Evolutionary conservation across 2,888 invertebrate species (phyloP).

Genomic region (Scaptomyza caliginosa): DNA sequence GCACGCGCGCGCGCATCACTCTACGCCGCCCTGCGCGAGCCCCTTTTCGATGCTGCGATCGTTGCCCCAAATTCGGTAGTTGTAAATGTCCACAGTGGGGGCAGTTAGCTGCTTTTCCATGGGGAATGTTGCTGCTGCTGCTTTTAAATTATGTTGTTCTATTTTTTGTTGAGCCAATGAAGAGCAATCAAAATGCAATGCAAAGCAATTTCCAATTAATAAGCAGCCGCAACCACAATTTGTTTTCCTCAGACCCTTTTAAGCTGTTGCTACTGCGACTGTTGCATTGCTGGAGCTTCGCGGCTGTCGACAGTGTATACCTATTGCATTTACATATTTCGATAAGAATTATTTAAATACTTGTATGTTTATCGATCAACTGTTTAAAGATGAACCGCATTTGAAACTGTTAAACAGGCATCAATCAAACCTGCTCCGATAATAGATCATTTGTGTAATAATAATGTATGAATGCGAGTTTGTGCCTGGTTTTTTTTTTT

Average conservation of each 20-base stretch:
- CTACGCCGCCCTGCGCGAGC: conserved; percentile 13
- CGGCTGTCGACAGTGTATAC: conserved; percentile 14
- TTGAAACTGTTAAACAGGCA: conserved; percentile 17
- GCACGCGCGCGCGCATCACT: conserved; percentile 33
- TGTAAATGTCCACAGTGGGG: conserved; percentile 18
- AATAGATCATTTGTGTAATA: not conserved
- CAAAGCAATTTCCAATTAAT: conserved; percentile 21
- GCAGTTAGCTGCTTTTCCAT: conserved; percentile 10
- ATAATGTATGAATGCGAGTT: conserved; percentile 2
- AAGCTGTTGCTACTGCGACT: conserved; percentile 5
- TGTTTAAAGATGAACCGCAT: conserved; percentile 25
- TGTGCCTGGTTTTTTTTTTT: conserved; percentile 26
- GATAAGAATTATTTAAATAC: conserved; percentile 6
- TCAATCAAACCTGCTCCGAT: conserved; percentile 22
- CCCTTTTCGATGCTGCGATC: conserved; percentile 19
- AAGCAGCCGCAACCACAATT: conserved; percentile 8
- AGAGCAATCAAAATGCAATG: conserved; percentile 29
- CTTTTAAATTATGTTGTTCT: conserved; percentile 35
- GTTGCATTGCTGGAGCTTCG: conserved; percentile 40
- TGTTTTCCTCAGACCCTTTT: not conserved
- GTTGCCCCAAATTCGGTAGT: conserved; percentile 37
- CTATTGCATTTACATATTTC: conserved; percentile 1
- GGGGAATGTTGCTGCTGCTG: conserved; percentile 18
- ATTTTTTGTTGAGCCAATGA: conserved; percentile 34
- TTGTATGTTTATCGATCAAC: conserved; percentile 14